phyloP scores from a whole-genome alignment of 2,888 invertebrate genomes.

The Sepioteuthis lessoniana region DNA sequence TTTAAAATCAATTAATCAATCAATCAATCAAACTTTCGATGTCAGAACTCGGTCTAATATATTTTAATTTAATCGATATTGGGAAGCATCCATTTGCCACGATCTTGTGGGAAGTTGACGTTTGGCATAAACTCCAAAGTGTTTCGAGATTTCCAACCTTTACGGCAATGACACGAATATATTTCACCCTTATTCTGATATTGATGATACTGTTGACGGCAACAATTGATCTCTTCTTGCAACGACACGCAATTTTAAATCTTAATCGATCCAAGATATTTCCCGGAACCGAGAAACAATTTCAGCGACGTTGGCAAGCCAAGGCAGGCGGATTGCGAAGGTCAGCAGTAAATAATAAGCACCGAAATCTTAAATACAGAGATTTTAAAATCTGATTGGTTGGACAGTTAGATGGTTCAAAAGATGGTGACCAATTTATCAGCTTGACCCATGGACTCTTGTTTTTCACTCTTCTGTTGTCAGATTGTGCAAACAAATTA shows the following conservation, averaged over 20 bases:
- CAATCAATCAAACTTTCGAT: too few species aligned
- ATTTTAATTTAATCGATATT: background rate
- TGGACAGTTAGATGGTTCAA: background rate
- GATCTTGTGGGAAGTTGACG: background rate
- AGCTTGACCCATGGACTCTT: background rate
- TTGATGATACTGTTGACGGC: background rate
- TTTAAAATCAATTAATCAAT: too few species aligned
- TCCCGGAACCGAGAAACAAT: background rate
- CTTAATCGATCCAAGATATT: background rate
- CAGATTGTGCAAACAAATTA: background rate
- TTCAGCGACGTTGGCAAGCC: background rate
- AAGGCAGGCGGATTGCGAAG: background rate
- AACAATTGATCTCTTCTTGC: background rate
- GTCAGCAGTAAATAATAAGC: slow-evolving; percentile 33
- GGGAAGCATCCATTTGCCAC: background rate
- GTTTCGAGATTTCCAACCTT: background rate
- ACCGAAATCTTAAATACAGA: background rate
- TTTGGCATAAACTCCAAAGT: background rate
- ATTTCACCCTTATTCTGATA: background rate
- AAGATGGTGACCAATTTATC: background rate
- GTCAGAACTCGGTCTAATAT: background rate
- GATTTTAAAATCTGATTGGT: background rate
- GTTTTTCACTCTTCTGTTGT: background rate
- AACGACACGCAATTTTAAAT: background rate
- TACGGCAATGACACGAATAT: background rate